Percentiles rank a stretch among this genome's conserved stretches.
These are phyloP conservation scores for Meghimatium bilineatum DNA, from an alignment of 2,888 invertebrate species.

Conservation along the genomic window DNA sequence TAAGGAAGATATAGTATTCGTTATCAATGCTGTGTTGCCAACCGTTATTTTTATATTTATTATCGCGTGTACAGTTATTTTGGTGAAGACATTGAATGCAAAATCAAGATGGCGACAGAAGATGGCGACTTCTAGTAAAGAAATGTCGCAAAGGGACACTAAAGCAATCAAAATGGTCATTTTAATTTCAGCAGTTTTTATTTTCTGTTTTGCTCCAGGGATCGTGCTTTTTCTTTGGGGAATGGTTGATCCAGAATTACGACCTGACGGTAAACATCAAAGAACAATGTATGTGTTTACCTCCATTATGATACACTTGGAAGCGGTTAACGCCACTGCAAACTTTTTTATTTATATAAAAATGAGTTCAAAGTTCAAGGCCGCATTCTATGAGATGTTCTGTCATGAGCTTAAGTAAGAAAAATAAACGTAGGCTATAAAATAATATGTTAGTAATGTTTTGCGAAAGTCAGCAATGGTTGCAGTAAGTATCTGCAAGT, in stretches of 20 bases:
- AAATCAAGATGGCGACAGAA: conserved; percentile 5
- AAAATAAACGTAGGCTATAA: no score
- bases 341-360: not conserved
- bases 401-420: not conserved
- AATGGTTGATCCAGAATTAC: not conserved
- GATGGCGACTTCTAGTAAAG: not conserved
- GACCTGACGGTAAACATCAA: not conserved
- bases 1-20: not conserved
- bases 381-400: not conserved
- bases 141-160: not conserved
- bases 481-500: no score
- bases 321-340: not conserved
- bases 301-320: not conserved
- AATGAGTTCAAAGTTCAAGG: conserved; percentile 4
- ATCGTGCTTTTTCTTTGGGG: not conserved
- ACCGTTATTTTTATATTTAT: not conserved
- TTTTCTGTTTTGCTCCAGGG: not conserved
- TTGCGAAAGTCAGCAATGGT: no score
- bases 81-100: not conserved
- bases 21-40: not conserved
- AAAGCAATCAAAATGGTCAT: not conserved
- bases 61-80: not conserved
- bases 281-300: not conserved
- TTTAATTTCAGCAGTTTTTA: not conserved
- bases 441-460: no score